Conservation (phyloP, 2,888 invertebrate genomes). For the Cosmia trapezina region DNA sequence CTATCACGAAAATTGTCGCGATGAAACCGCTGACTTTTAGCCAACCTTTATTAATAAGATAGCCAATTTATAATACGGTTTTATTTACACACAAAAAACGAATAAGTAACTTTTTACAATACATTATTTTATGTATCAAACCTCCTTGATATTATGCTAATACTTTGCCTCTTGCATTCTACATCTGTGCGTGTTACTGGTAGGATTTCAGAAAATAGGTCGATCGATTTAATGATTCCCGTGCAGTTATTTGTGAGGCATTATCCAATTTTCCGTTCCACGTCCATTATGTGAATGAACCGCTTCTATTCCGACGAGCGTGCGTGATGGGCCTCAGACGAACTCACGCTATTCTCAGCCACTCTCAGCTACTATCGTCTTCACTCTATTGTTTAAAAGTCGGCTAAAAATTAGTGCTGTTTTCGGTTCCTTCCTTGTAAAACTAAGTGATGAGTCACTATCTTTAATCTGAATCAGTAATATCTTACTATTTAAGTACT, state of each 20-base stretch:
- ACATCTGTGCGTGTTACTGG: constrained; percentile 24
- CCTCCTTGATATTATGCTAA: constrained; percentile 41
- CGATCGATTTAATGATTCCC: constrained; percentile 69
- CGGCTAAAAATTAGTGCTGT: constrained; percentile 55
- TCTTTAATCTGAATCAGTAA: constrained; percentile 74
- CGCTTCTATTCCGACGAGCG: constrained; percentile 70
- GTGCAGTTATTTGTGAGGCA: constrained; percentile 76
- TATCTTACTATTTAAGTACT: constrained; percentile 70
- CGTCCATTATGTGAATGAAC: constrained; percentile 77
- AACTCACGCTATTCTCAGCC: constrained; percentile 75
- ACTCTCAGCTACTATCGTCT: constrained; percentile 40
- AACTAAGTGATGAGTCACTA: constrained; percentile 74
- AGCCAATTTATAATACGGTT: constrained; percentile 13
- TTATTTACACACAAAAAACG: constrained; percentile 1
- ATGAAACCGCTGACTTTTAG: constrained; percentile 46
- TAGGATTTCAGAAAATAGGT: constrained; percentile 73
- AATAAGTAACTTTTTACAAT: constrained; percentile 1
- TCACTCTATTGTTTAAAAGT: constrained; percentile 66
- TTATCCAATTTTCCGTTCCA: constrained; percentile 85
- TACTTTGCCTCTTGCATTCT: constrained; percentile 21
- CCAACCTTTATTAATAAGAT: constrained; percentile 40
- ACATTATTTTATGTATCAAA: constrained; percentile 6
- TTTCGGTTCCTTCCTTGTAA: constrained; percentile 65
- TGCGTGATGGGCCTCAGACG: constrained; percentile 73
- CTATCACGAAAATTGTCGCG: constrained; percentile 74